A percentile compares a stretch with the other conserved stretches of the same genome.
phyloP scores from a whole-genome alignment of 2,797 vertebrate species.

The Characodon lateralis region DNA sequence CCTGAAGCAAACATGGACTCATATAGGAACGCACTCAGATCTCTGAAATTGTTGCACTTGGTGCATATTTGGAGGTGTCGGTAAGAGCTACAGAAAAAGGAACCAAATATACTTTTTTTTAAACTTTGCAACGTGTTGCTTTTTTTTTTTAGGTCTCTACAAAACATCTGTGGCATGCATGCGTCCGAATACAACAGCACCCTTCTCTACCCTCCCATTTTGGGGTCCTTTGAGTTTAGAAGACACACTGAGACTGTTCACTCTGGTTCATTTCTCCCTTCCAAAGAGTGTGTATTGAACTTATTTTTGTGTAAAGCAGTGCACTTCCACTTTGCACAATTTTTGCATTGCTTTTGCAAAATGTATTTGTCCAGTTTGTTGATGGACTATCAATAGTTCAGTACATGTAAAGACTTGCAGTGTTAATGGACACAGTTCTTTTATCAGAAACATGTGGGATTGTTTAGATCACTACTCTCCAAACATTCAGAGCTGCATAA shows the following conservation, averaged over 20 bases:
- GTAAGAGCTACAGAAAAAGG: background rate
- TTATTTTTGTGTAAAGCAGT: background rate
- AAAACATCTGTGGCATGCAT: conserved; percentile 3
- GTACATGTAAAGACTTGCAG: background rate
- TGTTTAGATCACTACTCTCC: background rate
- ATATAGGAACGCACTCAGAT: conserved; percentile 20
- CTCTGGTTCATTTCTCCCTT: background rate
- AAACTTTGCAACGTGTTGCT: background rate
- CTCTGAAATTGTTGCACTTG: background rate
- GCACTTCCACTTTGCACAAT: background rate
- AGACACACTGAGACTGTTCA: background rate
- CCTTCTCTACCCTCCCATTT: background rate
- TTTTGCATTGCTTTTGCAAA: background rate
- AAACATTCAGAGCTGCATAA: background rate
- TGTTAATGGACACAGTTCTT: background rate
- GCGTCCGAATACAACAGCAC: background rate
- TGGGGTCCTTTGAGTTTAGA: background rate
- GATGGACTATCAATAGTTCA: background rate
- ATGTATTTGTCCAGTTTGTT: background rate
- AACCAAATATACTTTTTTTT: background rate
- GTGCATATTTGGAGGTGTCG: background rate
- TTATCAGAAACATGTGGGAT: background rate
- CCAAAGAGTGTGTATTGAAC: background rate
- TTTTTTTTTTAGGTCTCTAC: background rate
- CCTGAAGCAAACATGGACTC: conserved; percentile 61